Evolutionary conservation across 1,140 invertebrate genomes (phyloP).

Genomic region (Papilio polytes): DNA sequence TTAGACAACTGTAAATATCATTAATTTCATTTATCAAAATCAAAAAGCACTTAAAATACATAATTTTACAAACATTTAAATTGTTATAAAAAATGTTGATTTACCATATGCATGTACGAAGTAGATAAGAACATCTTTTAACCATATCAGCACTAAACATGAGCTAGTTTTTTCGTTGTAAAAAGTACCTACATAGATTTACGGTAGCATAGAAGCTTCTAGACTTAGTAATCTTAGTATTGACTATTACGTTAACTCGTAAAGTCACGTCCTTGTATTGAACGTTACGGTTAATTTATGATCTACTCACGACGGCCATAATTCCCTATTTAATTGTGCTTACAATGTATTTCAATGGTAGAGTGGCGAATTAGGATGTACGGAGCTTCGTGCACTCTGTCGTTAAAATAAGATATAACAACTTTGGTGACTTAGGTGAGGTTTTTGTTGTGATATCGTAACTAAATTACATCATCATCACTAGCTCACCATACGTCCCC

Average conservation of each 20-base stretch:
- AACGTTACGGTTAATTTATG: slow-evolving; percentile 51
- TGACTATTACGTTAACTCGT: slow-evolving; percentile 43
- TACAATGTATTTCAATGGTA: slow-evolving; percentile 48
- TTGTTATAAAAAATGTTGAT: too few species aligned
- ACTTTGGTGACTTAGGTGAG: slow-evolving; percentile 1
- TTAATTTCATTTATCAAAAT: too few species aligned
- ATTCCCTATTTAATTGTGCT: slow-evolving; percentile 55
- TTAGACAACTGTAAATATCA: too few species aligned
- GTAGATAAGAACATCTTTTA: too few species aligned
- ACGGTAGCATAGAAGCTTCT: slow-evolving; percentile 42
- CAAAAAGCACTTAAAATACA: too few species aligned
- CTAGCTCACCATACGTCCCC: too few species aligned
- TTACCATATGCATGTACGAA: too few species aligned
- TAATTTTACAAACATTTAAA: too few species aligned
- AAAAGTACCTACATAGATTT: background rate
- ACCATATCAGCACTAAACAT: too few species aligned
- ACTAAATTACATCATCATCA: background rate
- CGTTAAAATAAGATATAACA: background rate
- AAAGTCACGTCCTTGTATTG: slow-evolving; percentile 52
- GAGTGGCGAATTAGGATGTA: slow-evolving; percentile 27
- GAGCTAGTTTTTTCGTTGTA: too few species aligned
- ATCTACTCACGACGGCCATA: slow-evolving; percentile 51
- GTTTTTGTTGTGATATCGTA: background rate
- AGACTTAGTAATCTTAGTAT: slow-evolving; percentile 40
- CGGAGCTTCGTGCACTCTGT: background rate